These are phyloP conservation scores for Sitodiplosis mosellana DNA, from an alignment of 1,140 invertebrate genomes.

Conservation along the genomic window DNA sequence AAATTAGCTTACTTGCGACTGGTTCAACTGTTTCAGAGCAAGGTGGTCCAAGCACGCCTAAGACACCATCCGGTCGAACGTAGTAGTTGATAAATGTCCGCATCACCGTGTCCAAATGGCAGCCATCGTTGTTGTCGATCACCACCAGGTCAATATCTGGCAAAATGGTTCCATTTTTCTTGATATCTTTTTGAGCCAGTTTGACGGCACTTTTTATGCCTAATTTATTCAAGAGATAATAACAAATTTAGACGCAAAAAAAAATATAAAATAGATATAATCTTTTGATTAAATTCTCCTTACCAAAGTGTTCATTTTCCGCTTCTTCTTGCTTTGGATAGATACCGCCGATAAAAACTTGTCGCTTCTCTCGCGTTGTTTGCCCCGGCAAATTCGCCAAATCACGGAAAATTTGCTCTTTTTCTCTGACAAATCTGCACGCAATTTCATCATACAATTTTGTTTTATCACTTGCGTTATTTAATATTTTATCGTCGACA, in stretches of 20 bases:
- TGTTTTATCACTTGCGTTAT: conserved; percentile 17
- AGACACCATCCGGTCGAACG: conserved; percentile 30
- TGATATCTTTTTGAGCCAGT: conserved; percentile 47
- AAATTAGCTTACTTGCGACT: conserved; percentile 32
- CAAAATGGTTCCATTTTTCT: conserved; percentile 38
- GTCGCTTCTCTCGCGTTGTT: conserved; percentile 17
- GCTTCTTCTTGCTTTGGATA: conserved; percentile 36
- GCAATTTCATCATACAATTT: conserved; percentile 31
- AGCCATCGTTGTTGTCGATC: conserved; percentile 44
- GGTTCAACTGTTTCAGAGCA: conserved; percentile 73
- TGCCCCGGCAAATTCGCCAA: conserved; percentile 33
- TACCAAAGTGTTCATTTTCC: conserved; percentile 13
- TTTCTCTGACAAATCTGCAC: conserved; percentile 43
- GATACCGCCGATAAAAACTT: conserved; percentile 52
- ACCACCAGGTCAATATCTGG: conserved; percentile 42
- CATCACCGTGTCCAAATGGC: conserved; percentile 57
- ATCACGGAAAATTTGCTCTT: conserved; percentile 30
- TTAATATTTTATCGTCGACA: not conserved
- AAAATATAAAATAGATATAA: too few species aligned
- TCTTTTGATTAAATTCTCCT: too few species aligned
- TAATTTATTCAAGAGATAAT: too few species aligned
- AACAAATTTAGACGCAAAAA: too few species aligned
- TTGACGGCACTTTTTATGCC: conserved; percentile 42
- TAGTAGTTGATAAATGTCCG: conserved; percentile 61
- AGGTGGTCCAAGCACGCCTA: conserved; percentile 64